Percentiles rank a stretch among this genome's conserved stretches.
Evolutionary conservation across 1,140 invertebrate genomes (phyloP).

Genomic region (Drosophila elegans): DNA sequence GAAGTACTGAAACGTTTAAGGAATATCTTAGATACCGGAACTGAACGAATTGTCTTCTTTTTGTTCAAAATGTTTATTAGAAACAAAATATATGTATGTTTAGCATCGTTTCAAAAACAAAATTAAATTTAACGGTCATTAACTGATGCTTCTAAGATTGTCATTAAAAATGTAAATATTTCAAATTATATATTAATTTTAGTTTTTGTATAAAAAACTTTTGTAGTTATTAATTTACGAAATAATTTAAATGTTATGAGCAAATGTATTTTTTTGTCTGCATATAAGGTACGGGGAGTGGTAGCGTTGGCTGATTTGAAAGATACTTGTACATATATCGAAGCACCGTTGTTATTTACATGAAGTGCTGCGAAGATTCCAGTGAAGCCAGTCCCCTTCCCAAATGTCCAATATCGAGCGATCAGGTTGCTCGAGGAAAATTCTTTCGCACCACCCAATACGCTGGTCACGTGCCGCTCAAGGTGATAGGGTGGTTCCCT

Average conservation of each 20-base stretch:
- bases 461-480: slow-evolving; percentile 52
- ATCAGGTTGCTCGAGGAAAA: slow-evolving; percentile 47
- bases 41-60: not conserved
- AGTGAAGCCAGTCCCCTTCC: not conserved
- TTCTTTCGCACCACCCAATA: slow-evolving; percentile 15
- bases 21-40: slow-evolving; percentile 6
- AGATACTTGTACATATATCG: slow-evolving; percentile 20
- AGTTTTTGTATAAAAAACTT: too few relatives aligned
- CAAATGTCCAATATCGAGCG: slow-evolving; percentile 26
- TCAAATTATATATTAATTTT: too few relatives aligned
- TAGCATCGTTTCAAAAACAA: too few relatives aligned
- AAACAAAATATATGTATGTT: too few relatives aligned
- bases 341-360: slow-evolving; percentile 38
- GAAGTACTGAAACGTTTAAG: not conserved
- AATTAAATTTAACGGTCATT: too few relatives aligned
- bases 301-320: slow-evolving; percentile 9
- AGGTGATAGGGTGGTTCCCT: slow-evolving; percentile 52
- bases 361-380: slow-evolving; percentile 24
- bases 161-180: too few relatives aligned
- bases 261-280: not conserved
- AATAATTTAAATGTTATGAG: too few relatives aligned
- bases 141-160: too few relatives aligned
- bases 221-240: too few relatives aligned
- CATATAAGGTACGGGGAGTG: too few relatives aligned
- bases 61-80: too few relatives aligned